Evolutionary conservation across 2,113 vertebrate genomes (phyloP).

Genomic region (Chaetura pelagica): DNA sequence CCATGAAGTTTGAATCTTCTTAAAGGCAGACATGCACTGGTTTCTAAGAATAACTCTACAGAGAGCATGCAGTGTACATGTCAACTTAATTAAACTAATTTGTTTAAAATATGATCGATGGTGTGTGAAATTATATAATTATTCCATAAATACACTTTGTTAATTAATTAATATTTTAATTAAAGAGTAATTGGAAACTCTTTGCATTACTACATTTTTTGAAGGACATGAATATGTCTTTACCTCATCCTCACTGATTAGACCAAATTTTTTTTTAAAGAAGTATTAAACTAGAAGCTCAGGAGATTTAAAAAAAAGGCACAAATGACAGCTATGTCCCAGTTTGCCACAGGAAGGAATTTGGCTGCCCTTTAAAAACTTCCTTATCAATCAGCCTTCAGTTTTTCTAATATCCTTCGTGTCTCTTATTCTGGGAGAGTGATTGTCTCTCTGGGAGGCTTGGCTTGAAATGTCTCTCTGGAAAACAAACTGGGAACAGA

Average conservation of each 20-base stretch:
- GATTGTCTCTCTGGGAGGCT: conserved; percentile 17
- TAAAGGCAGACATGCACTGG: neutral
- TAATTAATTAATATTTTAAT: conserved; percentile 79
- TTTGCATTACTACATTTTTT: conserved; percentile 29
- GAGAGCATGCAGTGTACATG: conserved; percentile 45
- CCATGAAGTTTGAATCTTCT: neutral
- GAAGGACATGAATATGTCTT: neutral
- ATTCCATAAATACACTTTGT: conserved; percentile 72
- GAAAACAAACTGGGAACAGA: neutral
- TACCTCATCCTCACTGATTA: neutral
- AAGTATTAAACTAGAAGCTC: neutral
- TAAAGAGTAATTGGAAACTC: conserved; percentile 66
- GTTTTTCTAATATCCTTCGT: neutral
- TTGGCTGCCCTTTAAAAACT: conserved; percentile 23
- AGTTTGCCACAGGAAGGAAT: neutral
- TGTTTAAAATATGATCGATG: conserved; percentile 66
- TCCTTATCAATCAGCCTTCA: neutral
- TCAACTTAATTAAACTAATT: conserved; percentile 67
- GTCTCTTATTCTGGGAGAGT: neutral
- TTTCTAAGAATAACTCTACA: conserved; percentile 43
- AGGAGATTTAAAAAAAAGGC: neutral
- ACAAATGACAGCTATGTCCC: neutral
- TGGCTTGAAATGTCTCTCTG: conserved; percentile 41
- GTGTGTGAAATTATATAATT: conserved; percentile 76
- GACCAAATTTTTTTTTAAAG: neutral